A percentile compares a stretch with the other conserved stretches of the same genome.
Evolutionary conservation across 2,113 vertebrate genomes (phyloP).

Genomic region (Dasyornis broadbenti): DNA sequence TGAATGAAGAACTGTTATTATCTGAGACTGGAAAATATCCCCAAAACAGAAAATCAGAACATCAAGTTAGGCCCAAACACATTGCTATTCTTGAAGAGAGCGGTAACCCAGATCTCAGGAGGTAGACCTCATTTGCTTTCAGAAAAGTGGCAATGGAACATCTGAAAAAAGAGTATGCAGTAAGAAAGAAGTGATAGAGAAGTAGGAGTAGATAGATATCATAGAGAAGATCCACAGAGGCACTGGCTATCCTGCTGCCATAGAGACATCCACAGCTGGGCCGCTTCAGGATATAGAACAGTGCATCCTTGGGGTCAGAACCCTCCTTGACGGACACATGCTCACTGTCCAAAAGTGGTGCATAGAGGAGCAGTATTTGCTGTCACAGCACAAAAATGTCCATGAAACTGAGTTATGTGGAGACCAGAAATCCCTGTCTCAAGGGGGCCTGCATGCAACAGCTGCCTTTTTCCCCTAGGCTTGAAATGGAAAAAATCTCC

Average conservation of each 20-base stretch:
- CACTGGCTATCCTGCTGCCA: neutral
- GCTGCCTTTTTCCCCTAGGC: neutral
- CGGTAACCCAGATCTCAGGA: neutral
- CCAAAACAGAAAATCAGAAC: neutral
- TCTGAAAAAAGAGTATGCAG: neutral
- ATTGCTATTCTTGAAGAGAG: neutral
- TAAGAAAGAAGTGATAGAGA: neutral
- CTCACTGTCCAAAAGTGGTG: neutral
- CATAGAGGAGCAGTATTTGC: neutral
- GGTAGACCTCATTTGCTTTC: neutral
- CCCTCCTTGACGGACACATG: neutral
- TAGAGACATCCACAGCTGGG: neutral
- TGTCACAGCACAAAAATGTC: neutral
- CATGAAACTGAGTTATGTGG: neutral
- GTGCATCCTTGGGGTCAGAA: neutral
- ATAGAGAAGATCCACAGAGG: neutral
- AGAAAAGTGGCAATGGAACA: neutral
- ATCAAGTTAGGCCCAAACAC: neutral
- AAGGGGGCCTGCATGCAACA: neutral
- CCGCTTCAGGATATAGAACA: neutral
- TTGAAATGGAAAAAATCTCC: neutral
- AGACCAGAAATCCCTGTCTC: neutral
- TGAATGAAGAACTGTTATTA: neutral
- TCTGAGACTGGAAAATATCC: neutral
- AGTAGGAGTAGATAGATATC: neutral